Percentiles rank a stretch among this genome's conserved stretches.
These are phyloP conservation scores for Myrmecobius fasciatus DNA, from an alignment of 2,113 vertebrate species.

Conservation along the genomic window DNA sequence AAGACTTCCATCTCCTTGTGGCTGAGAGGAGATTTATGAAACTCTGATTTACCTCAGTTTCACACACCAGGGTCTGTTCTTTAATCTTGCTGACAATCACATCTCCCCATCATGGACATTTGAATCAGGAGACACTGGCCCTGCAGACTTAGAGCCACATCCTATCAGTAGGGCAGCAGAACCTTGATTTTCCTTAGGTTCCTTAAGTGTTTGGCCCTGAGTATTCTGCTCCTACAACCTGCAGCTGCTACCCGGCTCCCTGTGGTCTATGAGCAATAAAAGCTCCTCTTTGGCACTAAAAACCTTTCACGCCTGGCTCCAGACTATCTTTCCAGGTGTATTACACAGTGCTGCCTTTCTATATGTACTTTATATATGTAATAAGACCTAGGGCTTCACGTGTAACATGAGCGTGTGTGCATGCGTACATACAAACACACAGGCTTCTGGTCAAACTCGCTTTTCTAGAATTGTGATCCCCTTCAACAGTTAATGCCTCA, in stretches of 20 bases:
- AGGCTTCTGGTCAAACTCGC: background rate
- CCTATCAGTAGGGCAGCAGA: background rate
- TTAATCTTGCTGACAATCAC: conserved; percentile 37
- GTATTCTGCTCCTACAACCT: background rate
- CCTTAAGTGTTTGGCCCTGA: conserved; percentile 16
- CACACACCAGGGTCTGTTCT: conserved; percentile 44
- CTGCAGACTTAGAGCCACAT: background rate
- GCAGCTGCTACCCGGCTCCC: background rate
- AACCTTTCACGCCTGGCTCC: background rate
- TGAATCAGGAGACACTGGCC: background rate
- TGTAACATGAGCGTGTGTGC: background rate
- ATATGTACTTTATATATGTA: background rate
- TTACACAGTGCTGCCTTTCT: background rate
- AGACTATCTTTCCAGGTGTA: background rate
- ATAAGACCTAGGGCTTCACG: background rate
- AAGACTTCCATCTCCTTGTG: conserved; percentile 48
- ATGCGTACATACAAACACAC: background rate
- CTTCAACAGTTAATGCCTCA: background rate
- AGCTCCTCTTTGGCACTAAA: background rate
- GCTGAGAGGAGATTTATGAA: conserved; percentile 66
- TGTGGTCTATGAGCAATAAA: background rate
- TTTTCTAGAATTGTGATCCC: background rate
- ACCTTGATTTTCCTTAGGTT: background rate
- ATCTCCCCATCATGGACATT: conserved; percentile 12
- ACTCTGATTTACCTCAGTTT: conserved; percentile 49